phyloP scores from a whole-genome alignment of 1,140 invertebrate species.

The Lethrus apterus region DNA sequence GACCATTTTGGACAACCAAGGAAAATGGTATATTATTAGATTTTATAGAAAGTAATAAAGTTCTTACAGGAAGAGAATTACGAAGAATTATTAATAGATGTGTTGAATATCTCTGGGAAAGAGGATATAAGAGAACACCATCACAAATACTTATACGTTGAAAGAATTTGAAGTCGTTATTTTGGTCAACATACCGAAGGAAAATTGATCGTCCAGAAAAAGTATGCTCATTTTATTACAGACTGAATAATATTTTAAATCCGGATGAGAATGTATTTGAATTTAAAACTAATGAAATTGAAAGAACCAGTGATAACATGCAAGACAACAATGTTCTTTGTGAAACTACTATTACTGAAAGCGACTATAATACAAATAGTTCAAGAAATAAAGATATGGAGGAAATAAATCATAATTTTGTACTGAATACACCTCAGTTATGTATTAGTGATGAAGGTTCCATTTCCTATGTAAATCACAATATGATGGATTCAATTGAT shows the following conservation, averaged over 20 bases:
- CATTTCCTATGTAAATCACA: too few relatives aligned
- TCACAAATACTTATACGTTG: slow-evolving; percentile 8
- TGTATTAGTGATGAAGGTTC: too few relatives aligned
- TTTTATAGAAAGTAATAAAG: slow-evolving; percentile 8
- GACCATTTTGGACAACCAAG: slow-evolving; percentile 8
- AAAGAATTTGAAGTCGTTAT: slow-evolving; percentile 7
- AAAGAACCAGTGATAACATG: too few relatives aligned
- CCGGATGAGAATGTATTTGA: too few relatives aligned
- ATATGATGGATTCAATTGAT: slow-evolving; percentile 8
- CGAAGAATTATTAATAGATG: not conserved
- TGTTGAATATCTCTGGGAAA: not conserved
- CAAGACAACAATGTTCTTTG: too few relatives aligned
- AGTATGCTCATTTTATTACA: slow-evolving; percentile 6
- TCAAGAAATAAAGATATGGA: too few relatives aligned
- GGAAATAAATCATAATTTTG: too few relatives aligned
- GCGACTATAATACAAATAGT: too few relatives aligned
- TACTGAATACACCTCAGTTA: too few relatives aligned
- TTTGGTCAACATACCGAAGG: slow-evolving; percentile 3
- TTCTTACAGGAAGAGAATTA: slow-evolving; percentile 4
- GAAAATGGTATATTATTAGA: slow-evolving; percentile 1
- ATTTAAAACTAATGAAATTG: too few relatives aligned
- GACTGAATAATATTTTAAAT: slow-evolving; percentile 3
- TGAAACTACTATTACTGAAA: too few relatives aligned
- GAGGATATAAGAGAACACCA: slow-evolving; percentile 1
- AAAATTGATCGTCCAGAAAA: slow-evolving; percentile 1